phyloP scores from a whole-genome alignment of 2,113 vertebrate genomes.

The Montifringilla adamsi region DNA sequence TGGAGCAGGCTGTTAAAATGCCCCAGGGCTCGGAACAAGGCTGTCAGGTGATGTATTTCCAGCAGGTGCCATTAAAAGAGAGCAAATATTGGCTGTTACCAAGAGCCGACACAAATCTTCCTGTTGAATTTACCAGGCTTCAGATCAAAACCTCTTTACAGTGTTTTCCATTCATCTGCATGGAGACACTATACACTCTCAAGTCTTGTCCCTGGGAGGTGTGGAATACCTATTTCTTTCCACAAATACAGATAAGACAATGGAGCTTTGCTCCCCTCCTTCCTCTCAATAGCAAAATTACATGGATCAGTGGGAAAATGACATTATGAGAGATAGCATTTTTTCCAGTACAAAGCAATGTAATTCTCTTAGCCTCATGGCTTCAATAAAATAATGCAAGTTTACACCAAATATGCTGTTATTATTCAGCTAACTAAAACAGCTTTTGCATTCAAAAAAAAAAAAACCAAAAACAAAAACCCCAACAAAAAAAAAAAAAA shows the following conservation, averaged over 20 bases:
- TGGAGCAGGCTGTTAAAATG: not conserved
- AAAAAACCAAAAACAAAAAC: too few relatives aligned
- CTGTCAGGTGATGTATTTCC: not conserved
- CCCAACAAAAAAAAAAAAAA: not conserved
- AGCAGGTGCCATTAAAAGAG: not conserved
- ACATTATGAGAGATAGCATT: not conserved
- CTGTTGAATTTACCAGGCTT: not conserved
- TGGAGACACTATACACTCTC: not conserved
- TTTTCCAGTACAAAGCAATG: not conserved
- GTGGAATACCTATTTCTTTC: not conserved
- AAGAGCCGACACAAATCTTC: not conserved
- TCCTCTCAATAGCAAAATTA: not conserved
- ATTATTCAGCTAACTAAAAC: not conserved
- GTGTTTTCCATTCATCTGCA: not conserved
- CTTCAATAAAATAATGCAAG: not conserved
- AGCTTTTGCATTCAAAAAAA: not conserved
- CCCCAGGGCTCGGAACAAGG: not conserved
- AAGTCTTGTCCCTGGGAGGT: not conserved
- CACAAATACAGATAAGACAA: not conserved
- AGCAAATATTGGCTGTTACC: not conserved
- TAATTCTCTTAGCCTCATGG: not conserved
- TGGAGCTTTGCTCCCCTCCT: not conserved
- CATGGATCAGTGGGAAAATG: not conserved
- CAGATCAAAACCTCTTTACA: not conserved
- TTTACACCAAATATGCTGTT: not conserved